Evolutionary conservation across 2,888 invertebrate species (phyloP).

Genomic region (Crossocerus cetratus): DNA sequence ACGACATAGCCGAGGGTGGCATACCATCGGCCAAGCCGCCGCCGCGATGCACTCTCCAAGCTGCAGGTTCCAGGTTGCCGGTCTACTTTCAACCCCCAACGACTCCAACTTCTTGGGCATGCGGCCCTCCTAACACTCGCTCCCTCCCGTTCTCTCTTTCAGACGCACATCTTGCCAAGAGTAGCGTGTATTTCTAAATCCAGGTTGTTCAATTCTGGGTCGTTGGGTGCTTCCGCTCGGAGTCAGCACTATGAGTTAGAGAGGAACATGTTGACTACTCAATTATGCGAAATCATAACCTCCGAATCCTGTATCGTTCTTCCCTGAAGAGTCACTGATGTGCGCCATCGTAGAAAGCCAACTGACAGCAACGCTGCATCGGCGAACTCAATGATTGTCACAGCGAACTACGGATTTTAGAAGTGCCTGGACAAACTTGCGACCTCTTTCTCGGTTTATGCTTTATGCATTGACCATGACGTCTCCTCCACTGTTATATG

Average conservation of each 20-base stretch:
- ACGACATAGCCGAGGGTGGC: constrained; percentile 51
- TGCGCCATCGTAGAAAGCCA: too few species aligned
- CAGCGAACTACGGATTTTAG: background rate
- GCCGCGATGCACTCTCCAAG: constrained; percentile 40
- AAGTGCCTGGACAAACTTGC: background rate
- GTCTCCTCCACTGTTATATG: background rate
- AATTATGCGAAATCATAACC: background rate
- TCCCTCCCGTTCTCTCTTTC: constrained; percentile 15
- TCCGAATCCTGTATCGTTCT: constrained; percentile 1
- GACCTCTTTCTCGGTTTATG: background rate
- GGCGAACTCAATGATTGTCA: too few species aligned
- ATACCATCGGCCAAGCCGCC: constrained; percentile 42
- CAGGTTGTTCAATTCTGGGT: constrained; percentile 57
- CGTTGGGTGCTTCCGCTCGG: constrained; percentile 19
- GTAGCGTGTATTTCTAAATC: constrained; percentile 59
- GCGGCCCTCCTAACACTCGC: background rate
- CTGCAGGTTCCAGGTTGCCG: constrained; percentile 48
- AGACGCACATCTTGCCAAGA: constrained; percentile 56
- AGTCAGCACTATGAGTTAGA: background rate
- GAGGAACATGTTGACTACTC: constrained; percentile 1
- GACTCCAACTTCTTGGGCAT: constrained; percentile 11
- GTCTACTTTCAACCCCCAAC: background rate
- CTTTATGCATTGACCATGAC: background rate
- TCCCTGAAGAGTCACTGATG: background rate
- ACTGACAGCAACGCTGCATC: too few species aligned